Conservation (phyloP, 2,888 invertebrate genomes). For the Melinaea menophilus region DNA sequence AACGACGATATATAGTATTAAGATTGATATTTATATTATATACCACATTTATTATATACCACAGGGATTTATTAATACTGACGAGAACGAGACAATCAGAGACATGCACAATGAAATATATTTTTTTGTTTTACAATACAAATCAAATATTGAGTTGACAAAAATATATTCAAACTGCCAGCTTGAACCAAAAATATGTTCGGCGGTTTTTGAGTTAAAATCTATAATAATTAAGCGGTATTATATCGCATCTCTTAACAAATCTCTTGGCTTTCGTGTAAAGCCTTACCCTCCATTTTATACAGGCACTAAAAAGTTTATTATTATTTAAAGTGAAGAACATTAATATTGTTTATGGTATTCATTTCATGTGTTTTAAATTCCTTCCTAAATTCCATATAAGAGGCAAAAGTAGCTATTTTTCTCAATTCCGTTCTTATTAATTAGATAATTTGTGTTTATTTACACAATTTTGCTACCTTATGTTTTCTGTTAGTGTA, state of each 20-base stretch:
- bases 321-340: too few species aligned
- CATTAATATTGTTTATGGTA: conserved; percentile 36
- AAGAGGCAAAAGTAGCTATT: conserved; percentile 18
- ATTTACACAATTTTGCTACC: background rate
- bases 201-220: conserved; percentile 41
- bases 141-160: too few species aligned
- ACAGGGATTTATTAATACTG: conserved; percentile 73
- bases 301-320: conserved; percentile 62
- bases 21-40: conserved; percentile 61
- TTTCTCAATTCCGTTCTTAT: conserved; percentile 16
- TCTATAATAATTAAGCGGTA: conserved; percentile 50
- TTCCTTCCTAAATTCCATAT: conserved; percentile 53
- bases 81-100: conserved; percentile 63
- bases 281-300: conserved; percentile 48
- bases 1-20: conserved; percentile 43
- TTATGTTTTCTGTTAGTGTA: background rate
- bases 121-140: conserved; percentile 3
- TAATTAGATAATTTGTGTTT: background rate
- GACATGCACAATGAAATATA: conserved; percentile 55
- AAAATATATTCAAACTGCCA: too few species aligned
- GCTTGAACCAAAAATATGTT: conserved; percentile 25
- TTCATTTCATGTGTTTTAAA: conserved; percentile 57
- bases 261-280: conserved; percentile 41
- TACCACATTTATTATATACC: conserved; percentile 63
- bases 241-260: conserved; percentile 72